Evolutionary conservation across 2,113 vertebrate genomes (phyloP), one percentile per base, ranked within the genome.

Genomic region (Barnardius zonarius): DNA sequence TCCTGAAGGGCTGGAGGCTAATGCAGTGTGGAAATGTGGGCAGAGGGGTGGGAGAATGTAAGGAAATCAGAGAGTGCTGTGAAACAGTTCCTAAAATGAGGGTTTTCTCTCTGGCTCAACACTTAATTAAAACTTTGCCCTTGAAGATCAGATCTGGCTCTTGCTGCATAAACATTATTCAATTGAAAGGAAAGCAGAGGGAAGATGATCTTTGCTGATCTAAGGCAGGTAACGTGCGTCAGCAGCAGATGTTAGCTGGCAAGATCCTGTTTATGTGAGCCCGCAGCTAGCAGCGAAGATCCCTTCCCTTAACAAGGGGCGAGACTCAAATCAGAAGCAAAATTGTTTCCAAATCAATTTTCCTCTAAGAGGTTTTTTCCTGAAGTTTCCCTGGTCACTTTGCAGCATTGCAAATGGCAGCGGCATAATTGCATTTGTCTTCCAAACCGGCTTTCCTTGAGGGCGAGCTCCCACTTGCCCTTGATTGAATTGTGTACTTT

Each of bases 401-500:
- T 33, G 63, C 7, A 94, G 82, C 73, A 48, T 17, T 90, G 78
- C 86, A 91, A 63, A 91, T 39, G 78, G 76, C 83, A 68, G 83
- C 30, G 33, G 46, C 54, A 62, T 95, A 94, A 95, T 93, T 93
- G 70, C 96, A 90, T 97, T 96, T 96, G 94, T 95, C 83, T 96
- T 94, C 82, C 82, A 90, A 95, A 94, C 73, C 67, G 52, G 33
- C 73, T 90, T 85, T 96, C 92, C 93, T 97, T 74, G 76, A 96
- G 95, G 92, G 95, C 89, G 91, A 74, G 66, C 87, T 96, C 81
- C 77, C 37, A 87, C 95, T 90, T 93, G 95, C 92, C 92, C 95
- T 90, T 94, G 86, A 95, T 96, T 97, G 2, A 48, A 95, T 96
- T 95, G 91, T 95, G 83, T 95, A 88, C 90, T 93, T 97, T 95